phyloP scores from a whole-genome alignment of 2,113 vertebrate species.

The Maccullochella peelii region DNA sequence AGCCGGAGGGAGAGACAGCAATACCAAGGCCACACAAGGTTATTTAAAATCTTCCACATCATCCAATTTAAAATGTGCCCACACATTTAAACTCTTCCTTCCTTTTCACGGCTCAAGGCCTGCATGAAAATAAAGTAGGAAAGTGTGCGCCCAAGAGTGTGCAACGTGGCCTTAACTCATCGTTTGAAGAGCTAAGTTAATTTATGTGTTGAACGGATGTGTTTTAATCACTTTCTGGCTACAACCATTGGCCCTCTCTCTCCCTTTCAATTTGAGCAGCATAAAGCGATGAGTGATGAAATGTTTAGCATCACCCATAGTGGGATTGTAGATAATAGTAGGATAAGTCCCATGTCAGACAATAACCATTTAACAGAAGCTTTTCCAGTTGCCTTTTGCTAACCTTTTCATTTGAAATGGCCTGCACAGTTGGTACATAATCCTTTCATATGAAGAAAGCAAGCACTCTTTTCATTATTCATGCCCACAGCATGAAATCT shows the following conservation, averaged over 20 bases:
- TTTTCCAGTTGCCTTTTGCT: neutral
- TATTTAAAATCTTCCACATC: constrained; percentile 41
- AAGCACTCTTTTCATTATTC: neutral
- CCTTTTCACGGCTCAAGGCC: neutral
- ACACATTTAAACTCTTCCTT: constrained; percentile 18
- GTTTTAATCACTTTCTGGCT: too few relatives aligned
- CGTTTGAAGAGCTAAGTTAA: neutral
- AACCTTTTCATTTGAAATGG: neutral
- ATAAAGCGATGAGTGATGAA: neutral
- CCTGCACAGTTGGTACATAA: neutral
- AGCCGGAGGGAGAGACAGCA: constrained; percentile 26
- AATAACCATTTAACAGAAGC: neutral
- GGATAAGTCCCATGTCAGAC: neutral
- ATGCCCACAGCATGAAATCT: neutral
- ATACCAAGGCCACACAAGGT: constrained; percentile 40
- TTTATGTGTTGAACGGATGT: too few relatives aligned
- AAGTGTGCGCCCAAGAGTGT: neutral
- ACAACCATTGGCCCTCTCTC: neutral
- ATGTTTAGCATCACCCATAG: neutral
- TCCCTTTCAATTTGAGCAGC: constrained; percentile 15
- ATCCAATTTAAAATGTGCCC: constrained; percentile 50
- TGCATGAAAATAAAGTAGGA: constrained; percentile 4
- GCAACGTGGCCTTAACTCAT: neutral
- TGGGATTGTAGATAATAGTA: neutral
- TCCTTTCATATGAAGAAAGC: neutral